These are phyloP conservation scores for Diabrotica balteata DNA, from an alignment of 2,888 invertebrate genomes.

Conservation along the genomic window DNA sequence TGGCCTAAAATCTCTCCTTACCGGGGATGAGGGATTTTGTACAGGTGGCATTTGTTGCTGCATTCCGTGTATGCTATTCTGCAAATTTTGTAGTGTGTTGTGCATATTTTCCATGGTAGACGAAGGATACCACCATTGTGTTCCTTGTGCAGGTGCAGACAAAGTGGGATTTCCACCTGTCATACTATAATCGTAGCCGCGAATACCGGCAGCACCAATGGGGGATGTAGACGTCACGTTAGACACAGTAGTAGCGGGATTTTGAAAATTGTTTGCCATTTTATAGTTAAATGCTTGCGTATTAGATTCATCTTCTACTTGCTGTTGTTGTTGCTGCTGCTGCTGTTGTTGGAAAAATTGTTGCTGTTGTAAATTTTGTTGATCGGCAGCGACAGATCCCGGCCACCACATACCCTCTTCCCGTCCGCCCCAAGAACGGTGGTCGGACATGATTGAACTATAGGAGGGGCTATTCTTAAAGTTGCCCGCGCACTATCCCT, in stretches of 20 bases:
- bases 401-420: constrained; percentile 71
- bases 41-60: constrained; percentile 55
- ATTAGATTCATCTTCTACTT: constrained; percentile 64
- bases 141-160: constrained; percentile 62
- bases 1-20: constrained; percentile 43
- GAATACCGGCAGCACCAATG: constrained; percentile 62
- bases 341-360: constrained; percentile 54
- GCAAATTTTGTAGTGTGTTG: constrained; percentile 65
- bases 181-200: constrained; percentile 75
- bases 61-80: constrained; percentile 49
- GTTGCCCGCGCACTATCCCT: constrained; percentile 43
- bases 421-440: constrained; percentile 71
- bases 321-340: constrained; percentile 55
- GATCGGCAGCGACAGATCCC: constrained; percentile 63
- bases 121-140: constrained; percentile 80
- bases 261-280: constrained; percentile 85
- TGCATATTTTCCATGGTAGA: constrained; percentile 67
- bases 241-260: constrained; percentile 72
- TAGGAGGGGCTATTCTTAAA: constrained; percentile 31
- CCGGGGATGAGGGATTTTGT: constrained; percentile 59
- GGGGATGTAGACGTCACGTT: constrained; percentile 68
- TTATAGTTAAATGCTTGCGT: constrained; percentile 78
- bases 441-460: constrained; percentile 66
- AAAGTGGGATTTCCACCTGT: constrained; percentile 50
- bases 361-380: constrained; percentile 49